These are phyloP conservation scores for Drosophila kanekoi DNA, from an alignment of 2,888 invertebrate genomes.

Conservation along the genomic window DNA sequence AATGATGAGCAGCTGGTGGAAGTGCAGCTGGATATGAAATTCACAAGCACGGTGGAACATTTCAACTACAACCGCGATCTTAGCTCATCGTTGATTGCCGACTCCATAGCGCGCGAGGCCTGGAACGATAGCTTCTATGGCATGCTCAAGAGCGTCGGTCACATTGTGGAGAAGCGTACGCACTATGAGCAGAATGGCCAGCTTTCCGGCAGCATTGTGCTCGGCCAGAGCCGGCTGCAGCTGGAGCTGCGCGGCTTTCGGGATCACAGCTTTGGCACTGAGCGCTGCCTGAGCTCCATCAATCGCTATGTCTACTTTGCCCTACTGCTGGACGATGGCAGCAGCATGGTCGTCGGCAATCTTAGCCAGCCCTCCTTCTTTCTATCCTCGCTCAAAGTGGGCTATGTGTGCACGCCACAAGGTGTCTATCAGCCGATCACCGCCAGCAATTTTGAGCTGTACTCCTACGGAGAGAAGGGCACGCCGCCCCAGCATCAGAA, in stretches of 20 bases:
- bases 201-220: constrained; percentile 87
- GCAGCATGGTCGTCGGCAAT: constrained; percentile 89
- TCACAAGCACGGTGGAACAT: constrained; percentile 87
- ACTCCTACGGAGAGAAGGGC: constrained; percentile 90
- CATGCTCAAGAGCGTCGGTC: constrained; percentile 88
- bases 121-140: constrained; percentile 90
- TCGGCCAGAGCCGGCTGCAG: constrained; percentile 86
- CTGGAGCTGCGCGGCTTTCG: constrained; percentile 90
- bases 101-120: constrained; percentile 90
- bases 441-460: constrained; percentile 88
- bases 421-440: constrained; percentile 87
- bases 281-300: constrained; percentile 90
- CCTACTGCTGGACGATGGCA: constrained; percentile 90
- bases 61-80: constrained; percentile 92
- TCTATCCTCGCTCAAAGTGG: constrained; percentile 87
- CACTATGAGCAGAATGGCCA: constrained; percentile 94
- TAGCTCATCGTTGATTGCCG: constrained; percentile 88
- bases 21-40: constrained; percentile 88
- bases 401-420: constrained; percentile 87
- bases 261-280: constrained; percentile 92
- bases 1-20: constrained; percentile 84
- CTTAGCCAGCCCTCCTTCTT: constrained; percentile 90
- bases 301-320: constrained; percentile 93
- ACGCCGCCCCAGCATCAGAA: constrained; percentile 88
- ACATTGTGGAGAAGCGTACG: constrained; percentile 86